Conservation (phyloP, 2,113 vertebrate genomes). For the Dromaius novaehollandiae region DNA sequence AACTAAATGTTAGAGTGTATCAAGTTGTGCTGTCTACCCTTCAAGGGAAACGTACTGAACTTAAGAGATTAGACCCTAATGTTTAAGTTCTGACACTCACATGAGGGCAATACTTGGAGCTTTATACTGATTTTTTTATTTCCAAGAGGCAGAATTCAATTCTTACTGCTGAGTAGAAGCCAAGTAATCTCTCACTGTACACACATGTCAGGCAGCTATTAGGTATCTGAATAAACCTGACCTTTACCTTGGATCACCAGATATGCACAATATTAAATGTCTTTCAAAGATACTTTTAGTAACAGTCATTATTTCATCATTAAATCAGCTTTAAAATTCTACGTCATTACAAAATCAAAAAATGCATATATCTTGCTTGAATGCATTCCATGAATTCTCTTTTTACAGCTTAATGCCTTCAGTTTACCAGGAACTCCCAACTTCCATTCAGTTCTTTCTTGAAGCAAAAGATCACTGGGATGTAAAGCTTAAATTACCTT, state of each 20-base stretch:
- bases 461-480: accelerated
- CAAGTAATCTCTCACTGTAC: not conserved
- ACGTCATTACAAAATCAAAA: not conserved
- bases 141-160: not conserved
- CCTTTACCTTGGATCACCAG: not conserved
- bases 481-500: not conserved
- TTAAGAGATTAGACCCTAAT: not conserved
- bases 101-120: not conserved
- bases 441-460: not conserved
- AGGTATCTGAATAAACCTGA: conserved; percentile 1
- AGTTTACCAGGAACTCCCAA: not conserved
- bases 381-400: not conserved
- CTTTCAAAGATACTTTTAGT: not conserved
- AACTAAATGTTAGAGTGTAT: not conserved
- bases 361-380: not conserved
- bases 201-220: not conserved
- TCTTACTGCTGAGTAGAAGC: not conserved
- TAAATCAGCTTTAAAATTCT: not conserved
- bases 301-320: not conserved
- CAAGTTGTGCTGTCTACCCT: not conserved
- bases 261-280: not conserved
- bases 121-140: not conserved
- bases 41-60: not conserved
- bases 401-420: not conserved
- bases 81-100: not conserved